Evolutionary conservation across 1,140 invertebrate genomes (phyloP), one percentile per base, ranked within the genome.

Genomic region (Muscidifurax raptorellus): DNA sequence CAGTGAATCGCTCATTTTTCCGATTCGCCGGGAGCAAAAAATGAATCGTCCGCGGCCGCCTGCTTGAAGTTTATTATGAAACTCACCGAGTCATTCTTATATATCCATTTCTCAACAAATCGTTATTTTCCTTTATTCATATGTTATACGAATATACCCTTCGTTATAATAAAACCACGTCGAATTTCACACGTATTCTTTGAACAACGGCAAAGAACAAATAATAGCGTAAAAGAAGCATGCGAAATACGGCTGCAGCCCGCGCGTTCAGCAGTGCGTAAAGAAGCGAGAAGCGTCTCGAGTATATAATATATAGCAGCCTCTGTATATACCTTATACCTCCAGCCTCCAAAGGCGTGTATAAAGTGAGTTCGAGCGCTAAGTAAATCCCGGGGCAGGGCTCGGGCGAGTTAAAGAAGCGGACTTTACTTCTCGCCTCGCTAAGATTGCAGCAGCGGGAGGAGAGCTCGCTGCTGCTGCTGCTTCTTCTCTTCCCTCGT

Each of bases 321-420:
- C n/a, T n/a, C 7, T 47, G 13, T 59, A 59, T 59, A 59, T 59
- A 59, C 52, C 52, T 59, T 59, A 7, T 12, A 27, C 25, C 25
- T 13, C 66, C 27, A 59, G 52, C 6, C 22, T n/a, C 52, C 4
- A 59, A 59, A 59, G 40, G 32, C 9, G 32, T 81, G 81, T 83
- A 83, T 86, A 88, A 89, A 90, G 87, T 84, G 87, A 85, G 80
- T 87, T 88, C 84, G 79, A 90, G 88, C 88, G 87, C 84, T 88
- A 86, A 89, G 89, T 90, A 91, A 92, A 91, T 91, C 88, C 83
- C 30, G 82, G 69, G 22, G 12, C 52, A 22, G 71, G 66, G 25
- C 66, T n/a, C 64, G 64, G 59, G 75, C 27, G 52, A 59, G 52
- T 59, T 71, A 71, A 66, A 69, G 71, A 79, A 79, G 77, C 77